Conservation (phyloP, 2,888 invertebrate genomes). For the Eristalis pertinax region DNA sequence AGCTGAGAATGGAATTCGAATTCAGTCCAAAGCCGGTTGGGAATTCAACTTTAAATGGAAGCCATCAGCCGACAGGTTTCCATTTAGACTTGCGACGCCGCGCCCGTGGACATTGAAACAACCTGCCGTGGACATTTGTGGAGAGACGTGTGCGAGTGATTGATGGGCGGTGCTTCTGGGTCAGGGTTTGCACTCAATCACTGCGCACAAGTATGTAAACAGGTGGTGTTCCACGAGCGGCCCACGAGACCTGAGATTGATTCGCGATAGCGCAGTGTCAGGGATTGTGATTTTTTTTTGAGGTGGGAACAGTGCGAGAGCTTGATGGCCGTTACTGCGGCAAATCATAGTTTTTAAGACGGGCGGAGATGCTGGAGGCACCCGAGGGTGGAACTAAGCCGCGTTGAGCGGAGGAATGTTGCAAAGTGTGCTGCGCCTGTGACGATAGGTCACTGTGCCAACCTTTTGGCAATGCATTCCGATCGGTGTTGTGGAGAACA, state of each 20-base stretch:
- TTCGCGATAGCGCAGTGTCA: not conserved
- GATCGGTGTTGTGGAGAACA: too few species aligned
- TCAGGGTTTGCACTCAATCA: conserved; percentile 14
- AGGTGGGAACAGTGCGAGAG: too few species aligned
- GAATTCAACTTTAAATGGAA: conserved; percentile 26
- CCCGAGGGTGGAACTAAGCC: too few species aligned
- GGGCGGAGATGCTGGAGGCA: too few species aligned
- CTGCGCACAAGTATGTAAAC: not conserved
- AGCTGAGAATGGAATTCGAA: conserved; percentile 1
- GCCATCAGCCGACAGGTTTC: conserved; percentile 34
- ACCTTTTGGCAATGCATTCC: too few species aligned
- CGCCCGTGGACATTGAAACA: conserved; percentile 20
- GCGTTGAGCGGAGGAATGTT: too few species aligned
- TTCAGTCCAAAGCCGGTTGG: conserved; percentile 14
- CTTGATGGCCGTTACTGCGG: too few species aligned
- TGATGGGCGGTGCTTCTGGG: conserved; percentile 2
- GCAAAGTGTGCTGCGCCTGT: too few species aligned
- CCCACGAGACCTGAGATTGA: not conserved
- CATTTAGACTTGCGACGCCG: not conserved
- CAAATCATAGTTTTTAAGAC: too few species aligned
- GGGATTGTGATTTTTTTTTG: not conserved
- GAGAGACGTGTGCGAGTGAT: conserved; percentile 12
- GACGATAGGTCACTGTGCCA: too few species aligned
- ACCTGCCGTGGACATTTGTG: conserved; percentile 23
- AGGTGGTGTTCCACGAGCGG: not conserved